These are phyloP conservation scores for Cebuella pygmaea DNA, from an alignment of 2,797 vertebrate genomes.

Conservation along the genomic window DNA sequence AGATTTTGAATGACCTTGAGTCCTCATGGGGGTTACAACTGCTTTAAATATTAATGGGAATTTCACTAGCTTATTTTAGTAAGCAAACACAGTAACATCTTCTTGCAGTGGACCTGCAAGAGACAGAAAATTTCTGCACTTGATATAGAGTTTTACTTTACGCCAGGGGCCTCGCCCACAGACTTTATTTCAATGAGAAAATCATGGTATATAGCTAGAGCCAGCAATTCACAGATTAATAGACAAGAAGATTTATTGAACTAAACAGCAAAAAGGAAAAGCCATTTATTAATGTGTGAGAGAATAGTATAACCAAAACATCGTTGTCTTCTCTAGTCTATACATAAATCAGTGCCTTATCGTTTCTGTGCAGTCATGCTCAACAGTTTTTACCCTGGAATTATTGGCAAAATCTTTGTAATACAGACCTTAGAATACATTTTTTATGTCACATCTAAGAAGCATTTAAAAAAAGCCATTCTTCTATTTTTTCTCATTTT, in stretches of 20 bases:
- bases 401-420: slow-evolving; percentile 61
- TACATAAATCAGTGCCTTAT: slow-evolving; percentile 71
- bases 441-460: slow-evolving; percentile 59
- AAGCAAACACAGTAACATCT: neutral
- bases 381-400: slow-evolving; percentile 63
- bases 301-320: slow-evolving; percentile 63
- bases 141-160: slow-evolving; percentile 6
- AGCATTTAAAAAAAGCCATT: neutral
- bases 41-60: slow-evolving; percentile 22
- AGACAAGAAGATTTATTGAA: slow-evolving; percentile 72
- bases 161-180: neutral
- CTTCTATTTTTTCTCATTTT: neutral
- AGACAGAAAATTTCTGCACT: slow-evolving; percentile 12
- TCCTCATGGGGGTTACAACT: neutral
- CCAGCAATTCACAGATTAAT: slow-evolving; percentile 63
- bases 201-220: slow-evolving; percentile 47
- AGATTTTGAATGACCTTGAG: neutral
- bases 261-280: slow-evolving; percentile 64
- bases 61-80: neutral
- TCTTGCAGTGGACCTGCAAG: neutral
- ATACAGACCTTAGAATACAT: slow-evolving; percentile 36
- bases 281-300: slow-evolving; percentile 51
- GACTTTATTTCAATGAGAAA: slow-evolving; percentile 52
- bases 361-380: slow-evolving; percentile 69
- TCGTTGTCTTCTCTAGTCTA: slow-evolving; percentile 40